These are phyloP conservation scores for Homarus americanus DNA, from an alignment of 1,140 invertebrate species.

Conservation along the genomic window DNA sequence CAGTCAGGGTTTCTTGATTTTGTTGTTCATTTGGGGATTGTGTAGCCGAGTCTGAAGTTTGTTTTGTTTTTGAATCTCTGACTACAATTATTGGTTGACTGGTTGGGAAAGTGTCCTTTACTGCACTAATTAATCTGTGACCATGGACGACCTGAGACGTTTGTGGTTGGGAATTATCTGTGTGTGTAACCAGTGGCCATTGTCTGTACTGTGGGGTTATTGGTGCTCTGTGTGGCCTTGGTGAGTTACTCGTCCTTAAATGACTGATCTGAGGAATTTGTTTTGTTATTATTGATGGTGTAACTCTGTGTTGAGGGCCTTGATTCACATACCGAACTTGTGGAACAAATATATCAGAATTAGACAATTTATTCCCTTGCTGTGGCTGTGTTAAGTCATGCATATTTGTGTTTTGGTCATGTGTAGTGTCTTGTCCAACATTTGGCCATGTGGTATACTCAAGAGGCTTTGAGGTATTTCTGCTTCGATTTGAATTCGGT, in stretches of 20 bases:
- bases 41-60: neutral
- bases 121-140: neutral
- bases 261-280: neutral
- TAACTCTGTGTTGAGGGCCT: neutral
- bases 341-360: neutral
- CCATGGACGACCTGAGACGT: neutral
- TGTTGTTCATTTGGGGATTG: neutral
- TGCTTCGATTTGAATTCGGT: neutral
- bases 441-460: constrained; percentile 1
- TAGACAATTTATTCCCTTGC: neutral
- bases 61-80: neutral
- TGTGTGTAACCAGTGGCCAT: neutral
- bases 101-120: neutral
- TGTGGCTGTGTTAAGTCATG: neutral
- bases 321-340: neutral
- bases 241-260: neutral
- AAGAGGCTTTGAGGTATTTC: neutral
- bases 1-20: neutral
- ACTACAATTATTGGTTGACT: neutral
- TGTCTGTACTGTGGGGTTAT: neutral
- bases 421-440: neutral
- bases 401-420: neutral
- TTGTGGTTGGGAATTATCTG: neutral
- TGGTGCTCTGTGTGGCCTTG: neutral
- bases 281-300: neutral